Conservation (phyloP, 2,888 invertebrate species). For the Orchesella flavescens region DNA sequence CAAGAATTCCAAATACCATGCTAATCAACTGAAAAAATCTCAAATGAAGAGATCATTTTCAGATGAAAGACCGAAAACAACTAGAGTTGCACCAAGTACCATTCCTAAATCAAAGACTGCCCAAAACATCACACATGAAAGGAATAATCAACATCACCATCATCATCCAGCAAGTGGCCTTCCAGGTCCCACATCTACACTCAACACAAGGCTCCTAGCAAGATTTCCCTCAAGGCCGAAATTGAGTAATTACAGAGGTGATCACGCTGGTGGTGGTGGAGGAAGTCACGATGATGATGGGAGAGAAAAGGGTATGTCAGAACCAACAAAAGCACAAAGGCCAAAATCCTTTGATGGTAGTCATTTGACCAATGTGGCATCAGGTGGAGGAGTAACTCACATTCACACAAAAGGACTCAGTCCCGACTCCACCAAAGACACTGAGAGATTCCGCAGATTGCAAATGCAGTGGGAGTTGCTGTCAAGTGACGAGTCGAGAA, state of each 20-base stretch:
- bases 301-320: constrained; percentile 67
- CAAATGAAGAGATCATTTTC: constrained; percentile 71
- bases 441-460: constrained; percentile 82
- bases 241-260: constrained; percentile 52
- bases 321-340: constrained; percentile 65
- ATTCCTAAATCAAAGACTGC: constrained; percentile 71
- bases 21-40: constrained; percentile 68
- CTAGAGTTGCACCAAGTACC: constrained; percentile 41
- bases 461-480: constrained; percentile 89
- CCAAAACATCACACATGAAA: constrained; percentile 67
- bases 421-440: constrained; percentile 74
- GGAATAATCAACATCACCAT: constrained; percentile 31
- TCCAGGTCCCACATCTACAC: constrained; percentile 44
- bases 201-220: constrained; percentile 56
- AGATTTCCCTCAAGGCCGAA: constrained; percentile 66
- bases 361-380: constrained; percentile 65
- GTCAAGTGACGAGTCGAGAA: constrained; percentile 77
- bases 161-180: constrained; percentile 22
- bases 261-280: constrained; percentile 23
- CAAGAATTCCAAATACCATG: constrained; percentile 69
- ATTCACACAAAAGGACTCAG: constrained; percentile 42
- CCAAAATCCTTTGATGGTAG: constrained; percentile 65
- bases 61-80: constrained; percentile 68
- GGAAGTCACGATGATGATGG: constrained; percentile 45
- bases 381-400: constrained; percentile 42